Evolutionary conservation across 2,113 vertebrate genomes (phyloP).

Genomic region (Seriola aureovittata): DNA sequence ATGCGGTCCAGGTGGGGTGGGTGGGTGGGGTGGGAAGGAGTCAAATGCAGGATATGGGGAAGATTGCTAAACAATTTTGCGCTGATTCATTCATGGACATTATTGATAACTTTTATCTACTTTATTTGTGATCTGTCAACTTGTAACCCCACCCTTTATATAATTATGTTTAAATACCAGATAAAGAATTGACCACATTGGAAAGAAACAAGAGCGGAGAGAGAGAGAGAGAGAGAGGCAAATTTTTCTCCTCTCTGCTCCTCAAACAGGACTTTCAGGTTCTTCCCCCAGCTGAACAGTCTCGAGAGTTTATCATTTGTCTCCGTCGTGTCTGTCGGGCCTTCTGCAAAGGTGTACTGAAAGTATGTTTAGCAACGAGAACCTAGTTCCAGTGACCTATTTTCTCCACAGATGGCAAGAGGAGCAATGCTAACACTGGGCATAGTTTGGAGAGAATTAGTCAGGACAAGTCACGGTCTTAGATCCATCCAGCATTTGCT

Average conservation of each 20-base stretch:
- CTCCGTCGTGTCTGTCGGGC: not conserved
- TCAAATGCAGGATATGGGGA: not conserved
- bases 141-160: not conserved
- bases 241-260: conserved; percentile 19
- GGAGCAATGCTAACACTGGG: not conserved
- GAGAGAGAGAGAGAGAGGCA: not conserved
- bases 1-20: not conserved
- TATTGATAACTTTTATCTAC: not conserved
- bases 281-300: conserved; percentile 26
- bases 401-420: conserved; percentile 5
- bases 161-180: not conserved
- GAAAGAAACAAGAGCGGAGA: not conserved
- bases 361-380: not conserved
- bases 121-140: not conserved
- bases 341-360: conserved; percentile 16
- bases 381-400: conserved; percentile 23
- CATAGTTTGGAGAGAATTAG: not conserved
- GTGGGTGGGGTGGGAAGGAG: not conserved
- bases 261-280: conserved; percentile 82
- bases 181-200: not conserved
- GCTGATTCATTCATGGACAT: not conserved
- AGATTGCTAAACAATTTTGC: not conserved
- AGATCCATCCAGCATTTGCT: not conserved
- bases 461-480: not conserved
- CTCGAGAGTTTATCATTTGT: conserved; percentile 21